Conservation (phyloP, 2,113 vertebrate genomes). For the Sinocyclocheilus anophthalmus region DNA sequence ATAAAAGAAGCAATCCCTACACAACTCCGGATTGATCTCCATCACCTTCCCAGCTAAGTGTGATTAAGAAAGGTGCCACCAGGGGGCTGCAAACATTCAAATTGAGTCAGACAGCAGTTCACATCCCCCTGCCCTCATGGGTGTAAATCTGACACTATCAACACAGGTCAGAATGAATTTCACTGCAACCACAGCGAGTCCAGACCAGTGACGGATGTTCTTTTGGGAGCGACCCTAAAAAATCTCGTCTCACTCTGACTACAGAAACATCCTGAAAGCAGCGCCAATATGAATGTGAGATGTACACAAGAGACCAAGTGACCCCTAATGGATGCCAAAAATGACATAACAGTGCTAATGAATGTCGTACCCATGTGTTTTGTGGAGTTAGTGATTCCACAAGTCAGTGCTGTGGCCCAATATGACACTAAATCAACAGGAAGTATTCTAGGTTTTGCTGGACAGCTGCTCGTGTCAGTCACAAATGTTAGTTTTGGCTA, state of each 20-base stretch:
- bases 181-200: slow-evolving; percentile 10
- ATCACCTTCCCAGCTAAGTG: background rate
- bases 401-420: background rate
- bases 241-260: background rate
- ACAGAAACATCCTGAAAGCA: background rate
- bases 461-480: slow-evolving; percentile 24
- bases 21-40: background rate
- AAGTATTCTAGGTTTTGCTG: slow-evolving; percentile 15
- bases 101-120: background rate
- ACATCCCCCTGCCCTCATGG: slow-evolving; percentile 10
- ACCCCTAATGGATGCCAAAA: slow-evolving; percentile 11
- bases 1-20: background rate
- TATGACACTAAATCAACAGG: background rate
- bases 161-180: slow-evolving; percentile 29
- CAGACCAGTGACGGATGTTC: background rate
- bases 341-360: slow-evolving; percentile 27
- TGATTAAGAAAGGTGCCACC: slow-evolving; percentile 42
- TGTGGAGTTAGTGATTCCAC: background rate
- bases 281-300: background rate
- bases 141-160: slow-evolving; percentile 36
- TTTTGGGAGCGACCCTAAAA: slow-evolving; percentile 12
- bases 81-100: slow-evolving; percentile 49
- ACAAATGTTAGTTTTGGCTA: slow-evolving; percentile 2
- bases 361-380: slow-evolving; percentile 1
- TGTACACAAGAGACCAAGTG: slow-evolving; percentile 19